Evolutionary conservation across 2,888 invertebrate species (phyloP), one percentile per base, ranked within the genome.

Genomic region (Apocheima hispidaria): DNA sequence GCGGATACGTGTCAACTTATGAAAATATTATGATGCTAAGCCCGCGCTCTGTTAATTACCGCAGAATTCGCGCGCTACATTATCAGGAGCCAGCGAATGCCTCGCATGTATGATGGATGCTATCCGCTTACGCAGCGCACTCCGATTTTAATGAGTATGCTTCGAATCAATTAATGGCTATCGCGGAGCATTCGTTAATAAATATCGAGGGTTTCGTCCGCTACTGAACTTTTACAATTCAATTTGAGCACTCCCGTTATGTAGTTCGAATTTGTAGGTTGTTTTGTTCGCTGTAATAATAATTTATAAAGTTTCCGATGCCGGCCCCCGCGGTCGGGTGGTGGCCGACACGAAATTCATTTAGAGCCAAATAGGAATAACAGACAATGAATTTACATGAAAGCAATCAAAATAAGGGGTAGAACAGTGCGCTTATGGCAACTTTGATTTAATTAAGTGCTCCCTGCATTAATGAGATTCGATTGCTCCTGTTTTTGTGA

Each of bases 401-500:
- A 81, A 84, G 85, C 82, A 87, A 87, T 88, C 87, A 85, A 81
- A 86, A 83, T 82, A 84, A 83, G 79, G 83, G 83, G 79, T 81
- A 79, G 77, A 73, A 74, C 72, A 63, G 71, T 72, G 74, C 74
- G 77, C 79, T 84, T 78, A 83, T 79, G 80, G 79, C 75, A 70
- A 73, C 74, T 76, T 83, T 84, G 79, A 87, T 87, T 87, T 86
- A 87, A 88, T 88, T 87, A 84, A 84, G 79, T 71, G 65, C 51
- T 62, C 53, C 73, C 71, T 71, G 84, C 77, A 78, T 83, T 83
- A 85, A 86, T 83, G 72, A 70, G 70, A 66, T 75, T 74, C 77
- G 77, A 79, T 77, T 77, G 78, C 74, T 77, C 72, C 74, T 75
- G 73, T 74, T 82, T 81, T 78, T 76, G 61, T 38, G 40, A 52